Evolutionary conservation across 2,113 vertebrate species (phyloP), one percentile per base, ranked within the genome.

Genomic region (Tor tambroides): DNA sequence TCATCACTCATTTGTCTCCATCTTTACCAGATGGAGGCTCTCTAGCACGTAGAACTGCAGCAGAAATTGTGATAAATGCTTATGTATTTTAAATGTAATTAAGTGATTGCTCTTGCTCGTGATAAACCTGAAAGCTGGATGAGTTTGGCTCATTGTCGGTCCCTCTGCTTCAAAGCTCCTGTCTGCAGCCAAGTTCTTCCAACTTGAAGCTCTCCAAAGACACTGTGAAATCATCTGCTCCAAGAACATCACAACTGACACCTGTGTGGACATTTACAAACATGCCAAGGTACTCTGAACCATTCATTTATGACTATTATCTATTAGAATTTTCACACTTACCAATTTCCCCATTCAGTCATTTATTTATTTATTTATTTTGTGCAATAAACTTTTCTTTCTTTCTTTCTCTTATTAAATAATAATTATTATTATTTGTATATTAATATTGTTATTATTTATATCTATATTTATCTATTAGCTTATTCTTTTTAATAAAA

Each of bases 141-240:
- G 38, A 2, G 43, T 51, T 83, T 35, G 54, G 87, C 84, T 76
- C 79, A 77, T 74, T 89, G 5, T 19, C 5, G 12, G 54, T 26
- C 86, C 87, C 65, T 91, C 85, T 85, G 35, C 80, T 88, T 83
- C 63, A 63, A 90, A 96, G 95, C 94, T 96, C 80, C 92, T 96
- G 85, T 95, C 94, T 87, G 95, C 95, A 85, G 94, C 95, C 92
- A 95, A 95, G 83, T 94, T 95, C 92, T 95, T 96, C 93, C 94
- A 95, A 82, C 94, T 96, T 46, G 94, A 95, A 88, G 92, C 93
- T 90, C 94, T 96, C 90, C 95, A 94, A 93, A 93, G 94, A 92
- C 95, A 96, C 94, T 96, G 95, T 95, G 95, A 96, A 95, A 94
- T 95, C 87, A 95, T 96, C 91, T 96, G 95, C 94, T 95, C 95